A percentile compares a stretch with the other conserved stretches of the same genome.
These are phyloP conservation scores for Brachionus calyciflorus DNA, from an alignment of 1,140 invertebrate genomes.

Conservation along the genomic window DNA sequence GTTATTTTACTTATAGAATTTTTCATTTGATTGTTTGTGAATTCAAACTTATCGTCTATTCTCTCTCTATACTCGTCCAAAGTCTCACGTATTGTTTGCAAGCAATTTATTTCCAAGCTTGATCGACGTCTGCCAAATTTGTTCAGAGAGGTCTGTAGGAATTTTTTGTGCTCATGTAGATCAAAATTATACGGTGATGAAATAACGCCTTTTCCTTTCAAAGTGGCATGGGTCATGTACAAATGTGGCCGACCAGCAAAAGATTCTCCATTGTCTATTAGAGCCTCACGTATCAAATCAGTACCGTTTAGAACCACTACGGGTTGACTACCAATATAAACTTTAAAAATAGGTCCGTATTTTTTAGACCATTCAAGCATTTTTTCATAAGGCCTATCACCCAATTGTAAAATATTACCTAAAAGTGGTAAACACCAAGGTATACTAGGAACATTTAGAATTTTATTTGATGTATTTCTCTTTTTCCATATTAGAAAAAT, in stretches of 20 bases:
- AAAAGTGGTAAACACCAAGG: constrained; percentile 50
- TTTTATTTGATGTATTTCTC: no score
- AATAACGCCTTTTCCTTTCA: constrained; percentile 40
- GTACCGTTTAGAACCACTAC: constrained; percentile 53
- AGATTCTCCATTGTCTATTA: constrained; percentile 50
- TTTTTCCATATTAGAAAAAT: not conserved
- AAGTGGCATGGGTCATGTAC: constrained; percentile 35
- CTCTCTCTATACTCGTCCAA: constrained; percentile 4
- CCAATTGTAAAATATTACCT: constrained; percentile 50
- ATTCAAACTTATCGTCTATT: constrained; percentile 41
- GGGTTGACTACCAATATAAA: constrained; percentile 51
- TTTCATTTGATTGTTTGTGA: not conserved
- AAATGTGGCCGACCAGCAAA: constrained; percentile 52
- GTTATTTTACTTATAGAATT: constrained; percentile 36
- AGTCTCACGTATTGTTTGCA: not conserved
- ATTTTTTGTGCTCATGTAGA: constrained; percentile 44
- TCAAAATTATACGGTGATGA: constrained; percentile 35
- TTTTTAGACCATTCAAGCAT: constrained; percentile 50
- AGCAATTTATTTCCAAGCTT: constrained; percentile 15
- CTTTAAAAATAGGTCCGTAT: constrained; percentile 51
- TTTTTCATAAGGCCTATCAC: constrained; percentile 50
- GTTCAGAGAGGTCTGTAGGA: not conserved
- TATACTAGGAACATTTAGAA: constrained; percentile 48
- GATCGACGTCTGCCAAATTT: constrained; percentile 20
- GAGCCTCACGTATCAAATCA: constrained; percentile 51